phyloP scores from a whole-genome alignment of 2,888 invertebrate genomes.

The Mythimna impura region DNA sequence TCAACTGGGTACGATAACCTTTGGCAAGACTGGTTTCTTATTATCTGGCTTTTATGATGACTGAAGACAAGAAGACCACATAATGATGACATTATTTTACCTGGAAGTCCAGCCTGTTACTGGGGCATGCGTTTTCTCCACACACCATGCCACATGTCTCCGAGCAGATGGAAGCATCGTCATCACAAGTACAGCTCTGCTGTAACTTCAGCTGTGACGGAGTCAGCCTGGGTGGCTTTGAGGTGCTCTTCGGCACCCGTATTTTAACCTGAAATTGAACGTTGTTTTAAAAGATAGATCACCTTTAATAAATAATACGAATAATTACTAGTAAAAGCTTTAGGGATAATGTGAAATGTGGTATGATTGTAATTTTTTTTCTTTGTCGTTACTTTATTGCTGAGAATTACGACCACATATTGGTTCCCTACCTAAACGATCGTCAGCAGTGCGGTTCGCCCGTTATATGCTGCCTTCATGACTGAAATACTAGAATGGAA shows the following conservation, averaged over 20 bases:
- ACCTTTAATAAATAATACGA: too few relatives aligned
- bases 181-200: slow-evolving; percentile 85
- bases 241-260: slow-evolving; percentile 90
- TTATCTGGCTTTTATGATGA: background rate
- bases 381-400: background rate
- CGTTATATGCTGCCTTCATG: too few relatives aligned
- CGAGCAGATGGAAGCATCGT: slow-evolving; percentile 81
- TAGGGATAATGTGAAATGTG: background rate
- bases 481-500: too few relatives aligned
- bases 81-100: slow-evolving; percentile 60
- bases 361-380: background rate
- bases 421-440: background rate
- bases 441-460: too few relatives aligned
- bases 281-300: background rate
- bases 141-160: slow-evolving; percentile 79
- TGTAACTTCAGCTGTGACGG: slow-evolving; percentile 82
- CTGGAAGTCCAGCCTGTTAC: slow-evolving; percentile 81
- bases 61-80: background rate
- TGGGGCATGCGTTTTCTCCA: slow-evolving; percentile 57
- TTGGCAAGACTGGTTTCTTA: background rate
- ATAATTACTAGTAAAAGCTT: background rate
- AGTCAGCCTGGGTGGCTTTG: slow-evolving; percentile 82
- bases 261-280: slow-evolving; percentile 87
- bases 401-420: background rate
- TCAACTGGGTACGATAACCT: background rate